A percentile compares a stretch with the other conserved stretches of the same genome.
Conservation (phyloP, 2,113 vertebrate genomes). For the Alouatta palliata region DNA sequence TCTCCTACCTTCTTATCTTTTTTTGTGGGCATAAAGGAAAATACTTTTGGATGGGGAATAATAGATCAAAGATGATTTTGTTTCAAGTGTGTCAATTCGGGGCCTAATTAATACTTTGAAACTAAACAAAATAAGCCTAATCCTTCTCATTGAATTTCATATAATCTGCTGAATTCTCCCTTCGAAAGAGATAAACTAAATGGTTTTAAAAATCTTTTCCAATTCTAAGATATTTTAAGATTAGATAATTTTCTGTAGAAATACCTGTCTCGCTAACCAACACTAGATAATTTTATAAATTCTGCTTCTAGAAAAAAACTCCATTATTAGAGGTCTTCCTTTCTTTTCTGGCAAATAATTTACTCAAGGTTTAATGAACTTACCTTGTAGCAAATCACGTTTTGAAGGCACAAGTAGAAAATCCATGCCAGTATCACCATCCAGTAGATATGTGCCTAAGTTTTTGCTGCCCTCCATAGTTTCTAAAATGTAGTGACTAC, state of each 20-base stretch:
- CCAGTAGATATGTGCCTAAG: not conserved
- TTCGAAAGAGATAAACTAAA: not conserved
- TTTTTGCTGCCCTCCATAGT: not conserved
- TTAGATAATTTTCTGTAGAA: not conserved
- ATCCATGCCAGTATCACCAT: not conserved
- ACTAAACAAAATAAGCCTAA: constrained; percentile 21
- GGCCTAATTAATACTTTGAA: not conserved
- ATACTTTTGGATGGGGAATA: not conserved
- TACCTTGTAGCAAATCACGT: not conserved
- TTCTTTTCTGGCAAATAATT: not conserved
- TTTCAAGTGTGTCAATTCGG: not conserved
- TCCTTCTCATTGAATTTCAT: not conserved
- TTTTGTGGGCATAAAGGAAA: not conserved
- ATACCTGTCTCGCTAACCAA: not conserved
- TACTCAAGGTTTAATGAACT: not conserved
- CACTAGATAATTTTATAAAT: not conserved
- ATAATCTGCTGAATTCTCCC: not conserved
- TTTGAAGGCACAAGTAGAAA: not conserved
- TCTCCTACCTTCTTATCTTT: not conserved
- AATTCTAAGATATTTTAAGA: not conserved
- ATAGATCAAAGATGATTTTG: not conserved
- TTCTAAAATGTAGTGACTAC: not conserved
- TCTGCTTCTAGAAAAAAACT: not conserved
- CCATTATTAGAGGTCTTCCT: not conserved
- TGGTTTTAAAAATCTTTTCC: not conserved